Percentiles rank a stretch among this genome's conserved stretches.
Evolutionary conservation across 2,888 invertebrate genomes (phyloP).

Genomic region (Seira musarum): DNA sequence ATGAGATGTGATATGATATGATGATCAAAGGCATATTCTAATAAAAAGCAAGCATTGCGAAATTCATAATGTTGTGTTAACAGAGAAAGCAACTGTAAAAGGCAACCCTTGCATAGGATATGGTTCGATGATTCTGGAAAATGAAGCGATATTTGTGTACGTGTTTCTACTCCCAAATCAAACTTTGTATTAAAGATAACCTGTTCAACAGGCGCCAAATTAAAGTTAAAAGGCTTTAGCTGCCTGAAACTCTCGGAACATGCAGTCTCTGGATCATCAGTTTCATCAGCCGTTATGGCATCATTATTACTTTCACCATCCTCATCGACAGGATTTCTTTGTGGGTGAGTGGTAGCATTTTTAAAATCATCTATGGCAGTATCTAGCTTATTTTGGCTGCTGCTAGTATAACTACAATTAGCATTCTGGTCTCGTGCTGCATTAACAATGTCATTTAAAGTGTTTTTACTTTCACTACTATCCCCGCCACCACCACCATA

Average conservation of each 20-base stretch:
- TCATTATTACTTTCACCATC: constrained; percentile 9
- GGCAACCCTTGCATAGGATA: too few species aligned
- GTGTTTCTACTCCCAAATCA: too few species aligned
- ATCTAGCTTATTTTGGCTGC: not conserved
- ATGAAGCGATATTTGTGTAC: too few species aligned
- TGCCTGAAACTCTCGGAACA: constrained; percentile 68
- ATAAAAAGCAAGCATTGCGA: too few species aligned
- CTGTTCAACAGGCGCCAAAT: constrained; percentile 66
- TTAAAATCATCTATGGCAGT: not conserved
- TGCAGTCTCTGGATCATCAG: constrained; percentile 58
- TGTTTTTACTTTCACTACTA: not conserved
- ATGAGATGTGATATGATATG: too few species aligned
- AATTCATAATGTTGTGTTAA: too few species aligned
- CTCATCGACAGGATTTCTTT: not conserved
- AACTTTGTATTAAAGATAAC: constrained; percentile 49
- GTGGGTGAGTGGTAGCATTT: not conserved
- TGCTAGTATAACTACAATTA: not conserved
- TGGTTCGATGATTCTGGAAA: too few species aligned
- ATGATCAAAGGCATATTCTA: too few species aligned
- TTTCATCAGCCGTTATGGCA: constrained; percentile 21
- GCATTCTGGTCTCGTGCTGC: not conserved
- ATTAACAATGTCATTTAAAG: not conserved
- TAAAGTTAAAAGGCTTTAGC: constrained; percentile 67
- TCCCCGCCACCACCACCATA: not conserved
- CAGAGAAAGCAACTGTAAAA: too few species aligned